These are phyloP conservation scores for Calameuta filiformis DNA, from an alignment of 2,888 invertebrate species.

Conservation along the genomic window DNA sequence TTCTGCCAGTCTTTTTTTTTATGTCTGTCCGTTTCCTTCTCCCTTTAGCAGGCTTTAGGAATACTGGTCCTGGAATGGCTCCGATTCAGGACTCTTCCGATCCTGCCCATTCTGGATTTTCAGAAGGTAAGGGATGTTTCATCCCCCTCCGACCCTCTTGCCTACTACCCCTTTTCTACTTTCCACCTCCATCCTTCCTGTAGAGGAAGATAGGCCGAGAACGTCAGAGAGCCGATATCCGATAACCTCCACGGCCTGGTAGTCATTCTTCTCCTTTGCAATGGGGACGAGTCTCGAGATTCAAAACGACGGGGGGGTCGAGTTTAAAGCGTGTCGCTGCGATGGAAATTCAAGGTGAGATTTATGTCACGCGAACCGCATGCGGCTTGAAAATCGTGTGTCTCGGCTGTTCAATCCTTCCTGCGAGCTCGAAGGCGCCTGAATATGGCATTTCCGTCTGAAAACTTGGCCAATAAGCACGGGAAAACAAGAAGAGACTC, in stretches of 20 bases:
- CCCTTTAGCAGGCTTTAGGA: neutral
- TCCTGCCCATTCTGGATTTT: neutral
- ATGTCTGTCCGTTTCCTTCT: neutral
- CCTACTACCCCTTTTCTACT: no score
- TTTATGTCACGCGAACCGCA: neutral
- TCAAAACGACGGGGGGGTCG: neutral
- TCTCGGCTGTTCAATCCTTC: slow-evolving; percentile 4
- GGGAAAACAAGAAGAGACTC: slow-evolving; percentile 52
- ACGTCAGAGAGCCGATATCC: neutral
- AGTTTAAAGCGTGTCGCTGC: neutral
- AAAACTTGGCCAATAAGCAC: slow-evolving; percentile 55
- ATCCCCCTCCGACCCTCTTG: neutral
- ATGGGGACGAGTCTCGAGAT: neutral
- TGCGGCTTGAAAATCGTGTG: neutral
- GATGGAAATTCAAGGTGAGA: slow-evolving; percentile 1
- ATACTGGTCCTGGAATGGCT: neutral
- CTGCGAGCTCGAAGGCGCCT: slow-evolving; percentile 45
- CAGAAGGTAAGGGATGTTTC: neutral
- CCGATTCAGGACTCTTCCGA: neutral
- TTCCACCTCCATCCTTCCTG: neutral
- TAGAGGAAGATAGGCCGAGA: neutral
- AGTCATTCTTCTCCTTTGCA: neutral
- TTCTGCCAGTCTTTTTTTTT: neutral
- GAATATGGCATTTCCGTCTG: slow-evolving; percentile 49
- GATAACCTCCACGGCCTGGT: neutral